Base-by-base conservation (phyloP, 2,113 vertebrate genomes). In the Trogon surrucura region DNA sequence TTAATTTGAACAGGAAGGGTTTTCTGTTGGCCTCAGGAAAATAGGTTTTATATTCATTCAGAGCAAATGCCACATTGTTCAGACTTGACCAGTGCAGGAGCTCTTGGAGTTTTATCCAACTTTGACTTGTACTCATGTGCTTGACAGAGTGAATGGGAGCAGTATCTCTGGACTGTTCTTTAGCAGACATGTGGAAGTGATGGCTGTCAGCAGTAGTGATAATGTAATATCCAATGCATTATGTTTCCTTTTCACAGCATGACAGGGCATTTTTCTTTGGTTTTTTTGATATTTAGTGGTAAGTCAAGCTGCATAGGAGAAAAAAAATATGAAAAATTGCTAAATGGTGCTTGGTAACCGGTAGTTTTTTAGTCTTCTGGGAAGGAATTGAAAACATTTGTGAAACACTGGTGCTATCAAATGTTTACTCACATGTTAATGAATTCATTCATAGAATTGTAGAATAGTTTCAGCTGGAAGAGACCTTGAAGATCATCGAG, bases 181-280 rank as follows among this genome's bases (percentile, higher is more conserved):
- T 21, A 65, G 38, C 19, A 47, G 25, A 29, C 65, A 3, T 0
- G 0, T 51, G 21, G 45, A 17, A 61, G 34, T 21, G 1, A 47
- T 56, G 18, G 6, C 13, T 73, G 45, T 57, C 60, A 41, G 0
- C 61, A 61, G 23, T 6, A 2, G 13, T 60, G 61, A 22, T 30
- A 58, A 53, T 11, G 2, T 73, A 32, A 25, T 60, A 77, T 13
- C 10, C 8, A 44, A 0, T 32, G 22, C 10, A 5, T 80, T 75
- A 13, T 23, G 5, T 81, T 32, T 3, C 18, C 67, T 72, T 58
- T 48, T 22, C 26, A 11, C 3, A 4, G 13, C 5, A 29, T 47
- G 11, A 45, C 8, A 69, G 8, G 16, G 16, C 38, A 27, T 79
- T 85, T 67, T 67, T 16, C 13, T 75, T 72, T 65, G 15, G 6